Evolutionary conservation across 2,888 invertebrate species (phyloP).

Genomic region (Drosophila sordidula): DNA sequence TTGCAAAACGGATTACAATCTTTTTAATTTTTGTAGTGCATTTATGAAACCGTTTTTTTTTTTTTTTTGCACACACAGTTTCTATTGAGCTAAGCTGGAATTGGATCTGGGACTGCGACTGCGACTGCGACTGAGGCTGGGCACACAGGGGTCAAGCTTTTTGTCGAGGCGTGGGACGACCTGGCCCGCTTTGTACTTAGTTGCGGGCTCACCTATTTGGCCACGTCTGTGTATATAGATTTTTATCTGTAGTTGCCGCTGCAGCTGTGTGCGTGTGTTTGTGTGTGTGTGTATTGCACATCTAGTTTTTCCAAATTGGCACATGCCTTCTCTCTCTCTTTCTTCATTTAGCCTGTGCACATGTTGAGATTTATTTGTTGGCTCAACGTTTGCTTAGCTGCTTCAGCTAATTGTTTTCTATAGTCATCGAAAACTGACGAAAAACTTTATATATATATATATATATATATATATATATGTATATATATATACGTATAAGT

Average conservation of each 20-base stretch:
- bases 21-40: constrained; percentile 31
- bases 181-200: constrained; percentile 33
- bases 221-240: constrained; percentile 25
- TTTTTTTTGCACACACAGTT: neutral
- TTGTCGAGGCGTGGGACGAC: constrained; percentile 26
- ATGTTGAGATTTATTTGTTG: constrained; percentile 53
- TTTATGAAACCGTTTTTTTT: constrained; percentile 21
- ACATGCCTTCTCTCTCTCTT: constrained; percentile 19
- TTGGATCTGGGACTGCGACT: constrained; percentile 14
- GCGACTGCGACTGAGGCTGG: constrained; percentile 20
- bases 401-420: constrained; percentile 56
- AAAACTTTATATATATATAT: constrained; percentile 2
- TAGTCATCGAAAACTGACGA: constrained; percentile 39
- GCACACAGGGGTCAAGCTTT: constrained; percentile 30
- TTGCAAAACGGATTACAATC: constrained; percentile 18
- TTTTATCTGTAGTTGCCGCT: constrained; percentile 25
- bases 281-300: constrained; percentile 34
- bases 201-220: constrained; percentile 33
- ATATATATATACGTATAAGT: constrained; percentile 1
- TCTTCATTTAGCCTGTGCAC: constrained; percentile 3
- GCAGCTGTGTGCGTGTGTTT: constrained; percentile 13
- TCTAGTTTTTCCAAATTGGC: constrained; percentile 64
- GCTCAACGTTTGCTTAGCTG: constrained; percentile 44
- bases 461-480: neutral
- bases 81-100: neutral